Evolutionary conservation across 2,888 invertebrate species (phyloP).

Genomic region (Gortyna flavago): DNA sequence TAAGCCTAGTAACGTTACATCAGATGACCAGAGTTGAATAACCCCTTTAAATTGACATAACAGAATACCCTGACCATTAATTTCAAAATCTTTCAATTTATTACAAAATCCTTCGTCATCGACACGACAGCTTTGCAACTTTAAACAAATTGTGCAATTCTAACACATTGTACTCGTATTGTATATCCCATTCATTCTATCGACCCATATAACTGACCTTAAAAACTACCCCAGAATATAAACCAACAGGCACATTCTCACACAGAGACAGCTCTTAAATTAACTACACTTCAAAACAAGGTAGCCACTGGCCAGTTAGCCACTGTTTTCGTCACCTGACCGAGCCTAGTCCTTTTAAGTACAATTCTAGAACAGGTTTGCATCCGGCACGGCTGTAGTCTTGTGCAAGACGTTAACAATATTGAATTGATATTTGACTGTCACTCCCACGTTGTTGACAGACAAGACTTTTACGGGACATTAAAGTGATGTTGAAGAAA

Average conservation of each 20-base stretch:
- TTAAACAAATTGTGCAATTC: constrained; percentile 10
- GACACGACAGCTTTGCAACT: neutral
- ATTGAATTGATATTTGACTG: constrained; percentile 54
- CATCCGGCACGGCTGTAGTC: constrained; percentile 61
- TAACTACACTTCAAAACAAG: constrained; percentile 32
- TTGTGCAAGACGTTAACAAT: constrained; percentile 59
- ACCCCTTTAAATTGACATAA: neutral
- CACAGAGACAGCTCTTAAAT: constrained; percentile 19
- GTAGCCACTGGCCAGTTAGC: constrained; percentile 32
- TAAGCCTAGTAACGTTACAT: neutral
- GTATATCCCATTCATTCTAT: neutral
- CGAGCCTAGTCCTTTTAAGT: constrained; percentile 63
- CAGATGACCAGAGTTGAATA: neutral
- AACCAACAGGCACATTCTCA: constrained; percentile 5
- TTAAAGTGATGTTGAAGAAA: constrained; percentile 8
- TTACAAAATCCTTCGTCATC: constrained; percentile 4
- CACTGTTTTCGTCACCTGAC: constrained; percentile 61
- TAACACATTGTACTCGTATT: no score
- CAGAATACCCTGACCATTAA: neutral
- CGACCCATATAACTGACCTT: neutral
- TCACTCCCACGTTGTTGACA: constrained; percentile 62
- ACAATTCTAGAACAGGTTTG: constrained; percentile 69
- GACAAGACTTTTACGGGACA: constrained; percentile 54
- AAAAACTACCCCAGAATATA: neutral
- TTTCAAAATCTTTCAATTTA: constrained; percentile 11